Evolutionary conservation across 1,140 invertebrate species (phyloP), one percentile per base, ranked within the genome.

Genomic region (Heliconius congener): DNA sequence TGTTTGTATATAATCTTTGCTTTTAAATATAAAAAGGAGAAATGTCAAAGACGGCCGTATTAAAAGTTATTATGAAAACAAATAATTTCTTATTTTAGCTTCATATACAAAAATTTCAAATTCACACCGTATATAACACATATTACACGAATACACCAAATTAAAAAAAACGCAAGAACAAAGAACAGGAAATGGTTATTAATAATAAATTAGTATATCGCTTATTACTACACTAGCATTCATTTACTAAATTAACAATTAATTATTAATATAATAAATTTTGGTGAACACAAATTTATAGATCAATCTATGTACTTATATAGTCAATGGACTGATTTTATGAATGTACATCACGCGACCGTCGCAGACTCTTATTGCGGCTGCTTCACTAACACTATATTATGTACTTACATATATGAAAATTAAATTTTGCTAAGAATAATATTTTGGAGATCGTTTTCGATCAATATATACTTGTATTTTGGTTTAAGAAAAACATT

Each of bases 281-380:
- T 46, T 4, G 1, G 42, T 11, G 27, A 27, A 66, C 30, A 30
- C 27, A 16, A 13, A 16, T 11, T 66, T 11, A 27, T 9, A 16
- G 4, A 66, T 30, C 60, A 30, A 4, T 66, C 60, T 27, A 66
- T 16, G 27, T 16, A 66, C 60, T 66, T 30, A 23, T n/a, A 30
- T 66, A 66, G 60, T 66, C 60, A 66, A 66, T 66, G 60, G 60
- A 27, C 60, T 23, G 60, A 23, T 66, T 66, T 66, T 66, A 66
- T 66, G 60, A 66, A 66, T 66, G 60, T 66, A 66, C 60, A 30
- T 66, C 60, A 30, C 60, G 60, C 60, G 60, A 66, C 13, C 27
- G 60, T 66, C 23, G 60, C 27, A 2, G 60, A 16, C 50, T 52
- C 50, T 52, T 52, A 52, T 52, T 66, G 60, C 23, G 60, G 11